phyloP scores from a whole-genome alignment of 2,113 vertebrate genomes.

The Podilymbus podiceps region DNA sequence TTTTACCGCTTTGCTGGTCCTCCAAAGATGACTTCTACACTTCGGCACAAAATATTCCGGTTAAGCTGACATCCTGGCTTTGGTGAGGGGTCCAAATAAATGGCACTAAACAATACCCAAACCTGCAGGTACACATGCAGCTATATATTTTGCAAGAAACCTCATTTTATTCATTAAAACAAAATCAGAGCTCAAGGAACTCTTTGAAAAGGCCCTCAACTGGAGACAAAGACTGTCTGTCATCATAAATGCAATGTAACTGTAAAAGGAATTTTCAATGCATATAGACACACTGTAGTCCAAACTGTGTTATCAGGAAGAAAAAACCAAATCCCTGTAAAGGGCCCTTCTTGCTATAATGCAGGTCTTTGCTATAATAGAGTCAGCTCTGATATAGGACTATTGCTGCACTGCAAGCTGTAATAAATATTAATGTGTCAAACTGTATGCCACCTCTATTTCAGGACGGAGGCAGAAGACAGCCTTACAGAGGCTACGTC shows the following conservation, averaged over 20 bases:
- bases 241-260: not conserved
- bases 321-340: not conserved
- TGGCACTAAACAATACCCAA: not conserved
- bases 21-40: not conserved
- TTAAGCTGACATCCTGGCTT: not conserved
- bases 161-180: not conserved
- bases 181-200: not conserved
- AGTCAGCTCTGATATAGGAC: constrained; percentile 23
- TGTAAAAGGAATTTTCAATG: not conserved
- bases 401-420: constrained; percentile 46
- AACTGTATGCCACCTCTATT: not conserved
- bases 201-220: not conserved
- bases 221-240: constrained; percentile 19
- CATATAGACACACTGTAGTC: not conserved
- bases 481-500: not conserved
- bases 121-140: not conserved
- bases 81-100: not conserved
- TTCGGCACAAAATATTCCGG: not conserved
- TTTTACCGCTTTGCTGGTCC: not conserved
- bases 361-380: constrained; percentile 27
- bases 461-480: constrained; percentile 14
- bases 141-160: not conserved
- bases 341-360: constrained; percentile 36
- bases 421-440: constrained; percentile 58
- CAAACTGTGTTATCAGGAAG: not conserved